phyloP scores from a whole-genome alignment of 1,140 invertebrate genomes.

The Micrasema longulum region DNA sequence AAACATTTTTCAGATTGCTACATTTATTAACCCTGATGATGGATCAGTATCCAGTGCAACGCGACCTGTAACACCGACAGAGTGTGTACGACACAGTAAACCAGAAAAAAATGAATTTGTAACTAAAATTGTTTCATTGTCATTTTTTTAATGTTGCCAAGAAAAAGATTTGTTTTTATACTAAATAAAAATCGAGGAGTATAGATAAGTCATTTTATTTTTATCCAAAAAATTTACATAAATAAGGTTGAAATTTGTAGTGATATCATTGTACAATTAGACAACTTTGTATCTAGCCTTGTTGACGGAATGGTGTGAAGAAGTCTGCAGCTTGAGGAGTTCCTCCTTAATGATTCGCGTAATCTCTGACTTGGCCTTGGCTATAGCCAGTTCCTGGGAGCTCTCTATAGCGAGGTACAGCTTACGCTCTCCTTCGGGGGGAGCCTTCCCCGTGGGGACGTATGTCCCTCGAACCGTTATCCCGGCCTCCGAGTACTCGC shows the following conservation, averaged over 20 bases:
- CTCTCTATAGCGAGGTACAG: constrained; percentile 99
- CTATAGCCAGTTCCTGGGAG: constrained; percentile 95
- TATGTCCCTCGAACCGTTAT: constrained; percentile 99
- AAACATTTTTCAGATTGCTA: too few relatives aligned
- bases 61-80: too few relatives aligned
- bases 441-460: constrained; percentile 88
- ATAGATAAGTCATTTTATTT: too few relatives aligned
- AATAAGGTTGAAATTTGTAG: not conserved
- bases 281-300: constrained; percentile 96
- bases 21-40: too few relatives aligned
- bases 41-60: too few relatives aligned
- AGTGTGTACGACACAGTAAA: too few relatives aligned
- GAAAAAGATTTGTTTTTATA: too few relatives aligned
- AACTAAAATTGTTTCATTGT: too few relatives aligned
- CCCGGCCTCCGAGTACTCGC: constrained; percentile 98
- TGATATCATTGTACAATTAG: too few relatives aligned
- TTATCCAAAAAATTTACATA: not conserved
- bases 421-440: constrained; percentile 95
- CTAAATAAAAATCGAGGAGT: too few relatives aligned
- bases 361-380: constrained; percentile 98
- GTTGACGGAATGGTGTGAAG: constrained; percentile 87
- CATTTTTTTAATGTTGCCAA: too few relatives aligned
- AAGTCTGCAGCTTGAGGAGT: constrained; percentile 90
- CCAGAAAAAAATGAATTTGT: too few relatives aligned
- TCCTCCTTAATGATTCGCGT: constrained; percentile 98